Evolutionary conservation across 2,888 invertebrate genomes (phyloP).

Genomic region (Cataglyphis cursor): DNA sequence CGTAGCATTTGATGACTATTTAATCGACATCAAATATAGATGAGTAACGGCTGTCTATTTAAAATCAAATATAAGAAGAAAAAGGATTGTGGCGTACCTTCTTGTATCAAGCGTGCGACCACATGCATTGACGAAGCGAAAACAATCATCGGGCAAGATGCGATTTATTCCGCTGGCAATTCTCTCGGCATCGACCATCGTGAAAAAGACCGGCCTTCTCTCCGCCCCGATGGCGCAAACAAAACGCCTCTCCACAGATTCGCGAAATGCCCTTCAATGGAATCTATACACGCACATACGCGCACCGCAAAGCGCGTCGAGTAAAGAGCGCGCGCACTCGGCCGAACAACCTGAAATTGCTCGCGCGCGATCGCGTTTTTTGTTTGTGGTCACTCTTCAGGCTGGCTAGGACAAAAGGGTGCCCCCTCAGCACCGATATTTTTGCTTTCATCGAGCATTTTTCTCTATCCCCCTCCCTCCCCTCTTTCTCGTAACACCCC

Average conservation of each 20-base stretch:
- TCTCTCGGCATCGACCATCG: slow-evolving; percentile 82
- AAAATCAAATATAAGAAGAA: neutral
- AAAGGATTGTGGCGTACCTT: neutral
- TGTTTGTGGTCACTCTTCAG: slow-evolving; percentile 85
- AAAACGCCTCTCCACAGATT: slow-evolving; percentile 85
- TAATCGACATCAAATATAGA: neutral
- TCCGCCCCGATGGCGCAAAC: slow-evolving; percentile 85
- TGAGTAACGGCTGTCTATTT: neutral
- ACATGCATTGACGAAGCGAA: neutral
- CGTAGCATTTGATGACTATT: neutral
- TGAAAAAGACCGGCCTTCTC: slow-evolving; percentile 85
- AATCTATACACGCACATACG: slow-evolving; percentile 42
- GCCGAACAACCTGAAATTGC: slow-evolving; percentile 79
- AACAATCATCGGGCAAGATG: slow-evolving; percentile 39
- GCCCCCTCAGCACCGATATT: slow-evolving; percentile 74
- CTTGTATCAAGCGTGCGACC: neutral
- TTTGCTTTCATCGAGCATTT: slow-evolving; percentile 63
- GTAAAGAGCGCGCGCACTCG: slow-evolving; percentile 72
- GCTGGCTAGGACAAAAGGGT: slow-evolving; percentile 74
- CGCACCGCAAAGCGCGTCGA: slow-evolving; percentile 42
- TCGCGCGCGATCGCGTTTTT: slow-evolving; percentile 77
- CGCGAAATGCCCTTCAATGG: slow-evolving; percentile 82
- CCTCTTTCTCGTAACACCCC: slow-evolving; percentile 60
- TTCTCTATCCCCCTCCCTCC: slow-evolving; percentile 59
- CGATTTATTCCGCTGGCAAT: slow-evolving; percentile 58